Base-by-base conservation (phyloP, 1,140 invertebrate genomes). In the Thereuonema tuberculata region DNA sequence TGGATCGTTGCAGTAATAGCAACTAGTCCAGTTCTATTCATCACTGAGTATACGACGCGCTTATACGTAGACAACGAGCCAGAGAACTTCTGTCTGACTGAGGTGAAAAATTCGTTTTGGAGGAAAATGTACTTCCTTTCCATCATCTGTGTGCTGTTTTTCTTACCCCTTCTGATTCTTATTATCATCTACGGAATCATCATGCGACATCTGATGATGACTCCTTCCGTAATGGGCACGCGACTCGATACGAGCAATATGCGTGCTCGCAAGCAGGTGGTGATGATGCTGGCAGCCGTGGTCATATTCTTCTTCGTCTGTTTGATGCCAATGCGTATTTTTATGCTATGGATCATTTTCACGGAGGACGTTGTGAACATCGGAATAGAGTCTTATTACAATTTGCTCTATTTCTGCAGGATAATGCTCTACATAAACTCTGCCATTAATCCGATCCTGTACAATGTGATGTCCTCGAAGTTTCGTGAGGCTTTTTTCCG, bases 281-380 rank as follows among this genome's bases (percentile, higher is more conserved):
- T 94, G 9, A 68, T 89, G 23, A 94, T 93, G 89, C 74, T 95
- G 14, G 87, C 84, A 2, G 86, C 88, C 1, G 90, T 96, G 0
- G 89, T 95, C 0, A 68, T 86, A n/a, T 85, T 86, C 14, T 95
- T 94, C 72, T 95, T 94, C 71, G 74, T 93, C 26, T 93, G 89
- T 68, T 77, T 95, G 25, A 71, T 94, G 48, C 92, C 92, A 2
- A 89, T 94, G 68, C 79, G 87, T 48, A 81, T 89, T 1, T 76
- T 95, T 17, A 90, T 85, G 0, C 71, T 94, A 43, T 91, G 85
- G 84, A 85, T 92, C 58, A 83, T 93, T 26, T 72, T 89, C 21
- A 81, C 81, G 2, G 81, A 85, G 64, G 80, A 79, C 54, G 72
- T 86, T 62, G 69, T 76, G 62, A 72, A 74, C 17, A 69, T 89